These are phyloP conservation scores for Melipona bicolor DNA, from an alignment of 2,888 invertebrate species.

Conservation along the genomic window DNA sequence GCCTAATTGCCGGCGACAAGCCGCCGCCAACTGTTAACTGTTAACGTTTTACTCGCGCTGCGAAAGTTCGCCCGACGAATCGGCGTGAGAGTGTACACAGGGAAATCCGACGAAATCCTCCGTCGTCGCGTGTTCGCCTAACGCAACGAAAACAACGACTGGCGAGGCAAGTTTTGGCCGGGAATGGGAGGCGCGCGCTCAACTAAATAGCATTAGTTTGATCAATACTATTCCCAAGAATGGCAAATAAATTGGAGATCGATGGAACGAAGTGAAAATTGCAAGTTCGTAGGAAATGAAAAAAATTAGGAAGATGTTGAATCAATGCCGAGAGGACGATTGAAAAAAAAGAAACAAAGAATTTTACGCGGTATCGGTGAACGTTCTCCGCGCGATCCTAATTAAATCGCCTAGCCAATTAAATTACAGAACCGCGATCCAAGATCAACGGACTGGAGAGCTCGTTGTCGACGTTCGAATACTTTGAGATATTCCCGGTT, in stretches of 20 bases:
- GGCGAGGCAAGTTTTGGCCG: conserved; percentile 17
- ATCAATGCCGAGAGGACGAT: background rate
- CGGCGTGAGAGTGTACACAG: conserved; percentile 2
- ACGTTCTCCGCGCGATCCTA: background rate
- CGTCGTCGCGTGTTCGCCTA: conserved; percentile 22
- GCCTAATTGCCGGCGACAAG: conserved; percentile 26
- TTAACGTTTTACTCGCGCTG: conserved; percentile 33
- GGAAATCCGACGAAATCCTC: conserved; percentile 26
- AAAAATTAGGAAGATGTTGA: no score
- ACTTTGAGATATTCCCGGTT: background rate
- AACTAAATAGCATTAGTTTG: no score
- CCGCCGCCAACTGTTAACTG: conserved; percentile 34
- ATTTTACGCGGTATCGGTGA: no score
- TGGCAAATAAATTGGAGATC: no score
- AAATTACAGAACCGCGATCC: conserved; percentile 7
- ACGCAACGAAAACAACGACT: conserved; percentile 43
- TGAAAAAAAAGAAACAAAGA: background rate
- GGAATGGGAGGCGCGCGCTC: no score
- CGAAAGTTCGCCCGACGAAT: conserved; percentile 34
- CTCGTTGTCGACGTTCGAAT: conserved; percentile 41
- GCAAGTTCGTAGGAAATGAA: no score
- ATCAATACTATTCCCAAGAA: no score
- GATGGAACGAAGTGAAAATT: no score
- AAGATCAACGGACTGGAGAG: background rate
- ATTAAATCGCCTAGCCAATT: conserved; percentile 26